Percentiles rank a stretch among this genome's conserved stretches.
phyloP scores from a whole-genome alignment of 2,797 vertebrate genomes.

The Manis crassicaudata region DNA sequence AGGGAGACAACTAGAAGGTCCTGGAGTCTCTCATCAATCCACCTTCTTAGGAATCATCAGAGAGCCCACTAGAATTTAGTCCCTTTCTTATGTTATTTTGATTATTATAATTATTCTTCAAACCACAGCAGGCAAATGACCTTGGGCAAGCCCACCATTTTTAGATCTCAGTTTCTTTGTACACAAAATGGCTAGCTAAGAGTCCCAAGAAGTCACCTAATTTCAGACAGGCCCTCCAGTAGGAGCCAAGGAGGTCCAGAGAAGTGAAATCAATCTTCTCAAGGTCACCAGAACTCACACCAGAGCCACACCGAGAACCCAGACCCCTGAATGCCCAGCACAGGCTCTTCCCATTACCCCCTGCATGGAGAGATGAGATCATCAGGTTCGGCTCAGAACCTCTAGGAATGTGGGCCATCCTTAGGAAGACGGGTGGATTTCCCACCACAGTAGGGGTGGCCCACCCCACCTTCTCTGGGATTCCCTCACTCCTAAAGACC shows the following conservation, averaged over 20 bases:
- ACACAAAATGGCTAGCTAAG: conserved; percentile 25
- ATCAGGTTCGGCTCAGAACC: conserved; percentile 54
- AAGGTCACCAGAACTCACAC: conserved; percentile 61
- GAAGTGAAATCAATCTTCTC: conserved; percentile 29
- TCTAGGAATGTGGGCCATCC: conserved; percentile 73
- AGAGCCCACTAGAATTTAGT: neutral
- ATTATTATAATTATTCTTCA: conserved; percentile 19
- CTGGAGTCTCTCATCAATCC: conserved; percentile 1
- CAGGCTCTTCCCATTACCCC: conserved; percentile 20
- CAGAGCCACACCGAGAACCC: neutral
- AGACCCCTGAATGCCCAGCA: conserved; percentile 14
- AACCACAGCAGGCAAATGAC: conserved; percentile 31
- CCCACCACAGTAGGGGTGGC: neutral
- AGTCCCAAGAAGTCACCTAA: neutral
- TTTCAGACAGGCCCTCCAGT: neutral
- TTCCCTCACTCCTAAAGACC: neutral
- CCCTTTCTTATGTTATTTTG: neutral
- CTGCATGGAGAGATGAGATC: conserved; percentile 66
- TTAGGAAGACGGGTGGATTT: conserved; percentile 38
- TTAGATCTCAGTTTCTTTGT: conserved; percentile 24
- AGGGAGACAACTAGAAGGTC: neutral
- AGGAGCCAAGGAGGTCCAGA: conserved; percentile 46
- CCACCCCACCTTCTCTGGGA: neutral
- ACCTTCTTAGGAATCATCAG: neutral
- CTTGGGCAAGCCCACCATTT: conserved; percentile 46